Percentiles rank a stretch among this genome's conserved stretches.
These are phyloP conservation scores for Drosophila mayri DNA, from an alignment of 1,140 invertebrate species.

Conservation along the genomic window DNA sequence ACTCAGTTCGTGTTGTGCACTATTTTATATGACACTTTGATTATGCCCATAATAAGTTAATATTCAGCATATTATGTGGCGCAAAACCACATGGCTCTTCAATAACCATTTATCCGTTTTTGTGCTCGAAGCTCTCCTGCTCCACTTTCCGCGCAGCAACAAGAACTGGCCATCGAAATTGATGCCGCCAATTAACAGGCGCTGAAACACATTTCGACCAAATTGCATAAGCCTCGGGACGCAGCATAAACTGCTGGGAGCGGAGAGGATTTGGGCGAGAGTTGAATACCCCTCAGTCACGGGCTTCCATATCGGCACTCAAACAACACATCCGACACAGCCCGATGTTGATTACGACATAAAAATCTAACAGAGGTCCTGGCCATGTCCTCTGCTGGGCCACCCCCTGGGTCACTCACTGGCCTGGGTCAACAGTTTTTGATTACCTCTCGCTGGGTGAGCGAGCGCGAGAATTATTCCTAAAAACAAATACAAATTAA, in stretches of 20 bases:
- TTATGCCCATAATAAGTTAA: slow-evolving; percentile 31
- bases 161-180: slow-evolving; percentile 55
- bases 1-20: not conserved
- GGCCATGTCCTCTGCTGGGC: not conserved
- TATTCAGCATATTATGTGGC: slow-evolving; percentile 18
- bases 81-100: slow-evolving; percentile 29
- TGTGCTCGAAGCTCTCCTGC: not conserved
- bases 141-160: slow-evolving; percentile 4
- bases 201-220: slow-evolving; percentile 60
- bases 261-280: slow-evolving; percentile 27
- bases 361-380: slow-evolving; percentile 70
- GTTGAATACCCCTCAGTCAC: slow-evolving; percentile 55
- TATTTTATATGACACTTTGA: slow-evolving; percentile 23
- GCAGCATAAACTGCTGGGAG: slow-evolving; percentile 52
- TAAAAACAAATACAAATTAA: slow-evolving; percentile 80
- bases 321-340: slow-evolving; percentile 68
- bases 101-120: slow-evolving; percentile 30
- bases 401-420: slow-evolving; percentile 25
- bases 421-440: slow-evolving; percentile 66
- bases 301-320: slow-evolving; percentile 61
- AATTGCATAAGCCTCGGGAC: slow-evolving; percentile 58
- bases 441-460: slow-evolving; percentile 59
- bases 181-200: slow-evolving; percentile 64
- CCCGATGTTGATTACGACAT: slow-evolving; percentile 80
- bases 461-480: slow-evolving; percentile 68